These are phyloP conservation scores for Nomada fabriciana DNA, from an alignment of 2,888 invertebrate genomes.

Conservation along the genomic window DNA sequence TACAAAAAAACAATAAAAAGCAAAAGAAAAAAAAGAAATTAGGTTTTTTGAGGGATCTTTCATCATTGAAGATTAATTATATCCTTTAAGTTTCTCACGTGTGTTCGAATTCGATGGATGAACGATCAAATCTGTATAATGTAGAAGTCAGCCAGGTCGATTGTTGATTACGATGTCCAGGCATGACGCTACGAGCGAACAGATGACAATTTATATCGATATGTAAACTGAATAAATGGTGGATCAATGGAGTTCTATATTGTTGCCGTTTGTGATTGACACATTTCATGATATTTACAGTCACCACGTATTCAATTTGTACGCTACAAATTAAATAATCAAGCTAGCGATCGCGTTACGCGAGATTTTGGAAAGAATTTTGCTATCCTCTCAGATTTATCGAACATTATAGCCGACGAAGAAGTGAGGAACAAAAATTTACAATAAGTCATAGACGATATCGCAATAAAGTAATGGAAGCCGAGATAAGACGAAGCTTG, in stretches of 20 bases:
- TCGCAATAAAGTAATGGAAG: conserved; percentile 58
- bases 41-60: no score
- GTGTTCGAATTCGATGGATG: no score
- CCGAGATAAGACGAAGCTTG: conserved; percentile 51
- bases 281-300: conserved; percentile 7
- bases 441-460: conserved; percentile 37
- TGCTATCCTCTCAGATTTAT: background rate
- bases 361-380: background rate
- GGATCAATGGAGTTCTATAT: conserved; percentile 9
- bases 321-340: conserved; percentile 12
- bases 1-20: no score
- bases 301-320: conserved; percentile 14
- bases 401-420: background rate
- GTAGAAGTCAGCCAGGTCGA: background rate
- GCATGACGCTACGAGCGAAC: conserved; percentile 1
- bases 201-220: background rate
- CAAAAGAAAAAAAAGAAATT: no score
- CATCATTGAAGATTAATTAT: no score
- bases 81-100: no score
- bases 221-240: background rate
- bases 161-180: background rate
- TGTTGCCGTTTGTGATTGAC: conserved; percentile 7
- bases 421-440: conserved; percentile 31
- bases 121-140: background rate
- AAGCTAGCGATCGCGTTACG: background rate